phyloP scores from a whole-genome alignment of 2,888 invertebrate genomes.

The Gastrophysa polygoni region DNA sequence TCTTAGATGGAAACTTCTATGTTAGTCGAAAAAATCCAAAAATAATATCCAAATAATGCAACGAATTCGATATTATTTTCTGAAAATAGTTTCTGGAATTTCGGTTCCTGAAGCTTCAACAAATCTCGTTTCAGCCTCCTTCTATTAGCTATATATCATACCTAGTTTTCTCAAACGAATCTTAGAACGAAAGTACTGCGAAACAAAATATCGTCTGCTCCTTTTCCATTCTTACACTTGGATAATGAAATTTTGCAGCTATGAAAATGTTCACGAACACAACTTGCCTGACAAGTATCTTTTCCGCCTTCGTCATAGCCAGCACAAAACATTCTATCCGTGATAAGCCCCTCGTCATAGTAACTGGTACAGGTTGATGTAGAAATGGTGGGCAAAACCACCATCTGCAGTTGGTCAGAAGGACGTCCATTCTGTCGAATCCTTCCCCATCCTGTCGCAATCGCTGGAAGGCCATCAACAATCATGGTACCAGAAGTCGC shows the following conservation, averaged over 20 bases:
- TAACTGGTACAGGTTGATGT: conserved; percentile 37
- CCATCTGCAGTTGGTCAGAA: conserved; percentile 40
- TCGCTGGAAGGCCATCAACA: conserved; percentile 30
- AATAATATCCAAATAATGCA: too few species aligned
- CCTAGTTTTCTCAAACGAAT: too few species aligned
- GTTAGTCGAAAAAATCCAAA: too few species aligned
- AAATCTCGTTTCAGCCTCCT: too few species aligned
- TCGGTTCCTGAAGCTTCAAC: too few species aligned
- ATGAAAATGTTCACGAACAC: not conserved
- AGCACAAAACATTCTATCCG: conserved; percentile 43
- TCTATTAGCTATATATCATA: too few species aligned
- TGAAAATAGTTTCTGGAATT: too few species aligned
- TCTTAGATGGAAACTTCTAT: too few species aligned
- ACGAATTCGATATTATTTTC: too few species aligned
- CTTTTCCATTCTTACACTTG: not conserved
- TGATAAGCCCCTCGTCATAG: conserved; percentile 30
- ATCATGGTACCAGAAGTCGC: conserved; percentile 53
- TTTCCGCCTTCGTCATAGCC: conserved; percentile 42
- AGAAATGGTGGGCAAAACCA: conserved; percentile 42
- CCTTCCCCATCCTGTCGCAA: conserved; percentile 44
- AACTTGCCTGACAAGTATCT: conserved; percentile 42
- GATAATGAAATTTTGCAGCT: not conserved
- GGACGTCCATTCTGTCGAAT: conserved; percentile 29
- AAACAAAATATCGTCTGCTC: too few species aligned
- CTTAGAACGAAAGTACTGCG: too few species aligned